phyloP scores from a whole-genome alignment of 2,113 vertebrate species.

The Todiramphus chloris region DNA sequence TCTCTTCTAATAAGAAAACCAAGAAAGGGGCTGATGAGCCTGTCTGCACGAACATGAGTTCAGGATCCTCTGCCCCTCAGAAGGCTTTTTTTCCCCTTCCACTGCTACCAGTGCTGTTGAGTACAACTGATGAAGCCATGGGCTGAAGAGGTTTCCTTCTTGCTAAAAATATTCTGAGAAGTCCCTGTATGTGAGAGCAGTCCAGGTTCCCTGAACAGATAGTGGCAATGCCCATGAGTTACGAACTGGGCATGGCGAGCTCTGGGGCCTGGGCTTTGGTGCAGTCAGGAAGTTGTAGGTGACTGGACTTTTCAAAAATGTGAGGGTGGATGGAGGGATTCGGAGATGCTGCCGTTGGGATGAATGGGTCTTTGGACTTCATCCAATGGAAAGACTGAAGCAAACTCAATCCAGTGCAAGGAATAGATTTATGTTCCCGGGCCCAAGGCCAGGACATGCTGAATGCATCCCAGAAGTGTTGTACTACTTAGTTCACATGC shows the following conservation, averaged over 20 bases:
- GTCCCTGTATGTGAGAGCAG: not conserved
- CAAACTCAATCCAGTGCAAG: not conserved
- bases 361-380: slow-evolving; percentile 2
- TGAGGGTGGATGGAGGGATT: not conserved
- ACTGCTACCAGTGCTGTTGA: not conserved
- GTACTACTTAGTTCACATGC: slow-evolving; percentile 37
- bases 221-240: not conserved
- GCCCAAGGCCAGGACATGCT: slow-evolving; percentile 13
- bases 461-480: slow-evolving; percentile 55
- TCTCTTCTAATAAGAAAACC: slow-evolving; percentile 56
- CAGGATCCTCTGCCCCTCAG: slow-evolving; percentile 26
- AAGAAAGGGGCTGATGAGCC: slow-evolving; percentile 25
- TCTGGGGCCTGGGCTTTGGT: not conserved
- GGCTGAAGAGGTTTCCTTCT: not conserved
- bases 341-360: not conserved
- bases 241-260: not conserved
- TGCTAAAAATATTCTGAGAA: not conserved
- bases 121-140: not conserved
- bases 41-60: slow-evolving; percentile 48
- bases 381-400: slow-evolving; percentile 38
- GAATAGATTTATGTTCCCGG: slow-evolving; percentile 39
- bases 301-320: not conserved
- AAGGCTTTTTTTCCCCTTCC: not conserved
- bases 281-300: not conserved
- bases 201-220: not conserved